phyloP scores from a whole-genome alignment of 2,888 invertebrate species.

The Volucella bombylans region DNA sequence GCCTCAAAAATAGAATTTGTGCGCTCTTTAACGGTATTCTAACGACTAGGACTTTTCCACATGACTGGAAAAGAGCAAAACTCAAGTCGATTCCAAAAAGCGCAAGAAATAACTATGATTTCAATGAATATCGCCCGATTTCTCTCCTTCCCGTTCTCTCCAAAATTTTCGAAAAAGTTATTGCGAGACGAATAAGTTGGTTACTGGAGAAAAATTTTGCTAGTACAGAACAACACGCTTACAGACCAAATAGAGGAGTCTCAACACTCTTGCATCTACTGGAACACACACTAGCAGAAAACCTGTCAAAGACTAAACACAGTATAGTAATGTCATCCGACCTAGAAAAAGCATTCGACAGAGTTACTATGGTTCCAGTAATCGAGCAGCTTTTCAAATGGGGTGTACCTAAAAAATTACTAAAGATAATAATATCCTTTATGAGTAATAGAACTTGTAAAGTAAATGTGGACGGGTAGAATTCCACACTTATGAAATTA shows the following conservation, averaged over 20 bases:
- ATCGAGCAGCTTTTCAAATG: neutral
- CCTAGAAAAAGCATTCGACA: too few species aligned
- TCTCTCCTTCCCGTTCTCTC: neutral
- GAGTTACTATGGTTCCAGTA: neutral
- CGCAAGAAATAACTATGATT: neutral
- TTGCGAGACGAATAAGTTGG: slow-evolving; percentile 12
- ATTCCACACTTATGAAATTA: too few species aligned
- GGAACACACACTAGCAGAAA: too few species aligned
- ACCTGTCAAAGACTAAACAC: too few species aligned
- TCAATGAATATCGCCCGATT: slow-evolving; percentile 13
- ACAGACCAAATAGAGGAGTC: slow-evolving; percentile 10
- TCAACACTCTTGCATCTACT: neutral
- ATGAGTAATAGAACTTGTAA: too few species aligned
- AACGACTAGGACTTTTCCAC: neutral
- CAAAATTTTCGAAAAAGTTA: neutral
- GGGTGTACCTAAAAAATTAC: neutral
- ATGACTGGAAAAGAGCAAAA: neutral
- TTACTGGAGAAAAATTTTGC: slow-evolving; percentile 3
- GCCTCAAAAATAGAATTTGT: slow-evolving; percentile 9
- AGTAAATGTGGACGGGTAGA: too few species aligned
- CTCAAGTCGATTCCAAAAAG: slow-evolving; percentile 21
- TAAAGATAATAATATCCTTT: too few species aligned
- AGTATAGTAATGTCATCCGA: too few species aligned
- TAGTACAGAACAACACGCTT: slow-evolving; percentile 9
- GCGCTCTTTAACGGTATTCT: neutral